Evolutionary conservation across 2,888 invertebrate genomes (phyloP).

Genomic region (Ctenicera cuprea): DNA sequence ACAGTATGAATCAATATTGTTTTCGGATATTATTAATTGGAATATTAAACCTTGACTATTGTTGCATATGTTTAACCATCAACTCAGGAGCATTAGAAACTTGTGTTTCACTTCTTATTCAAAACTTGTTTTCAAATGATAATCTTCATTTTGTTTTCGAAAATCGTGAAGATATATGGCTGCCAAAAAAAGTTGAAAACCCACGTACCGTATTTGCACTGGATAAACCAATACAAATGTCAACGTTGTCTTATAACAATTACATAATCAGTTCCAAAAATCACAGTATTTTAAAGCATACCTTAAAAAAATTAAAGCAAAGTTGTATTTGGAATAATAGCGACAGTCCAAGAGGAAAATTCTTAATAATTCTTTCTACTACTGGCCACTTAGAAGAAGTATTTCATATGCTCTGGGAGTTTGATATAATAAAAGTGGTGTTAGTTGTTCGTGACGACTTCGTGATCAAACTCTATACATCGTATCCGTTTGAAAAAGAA

Average conservation of each 20-base stretch:
- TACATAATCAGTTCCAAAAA: neutral
- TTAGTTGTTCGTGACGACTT: neutral
- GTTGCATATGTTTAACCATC: no score
- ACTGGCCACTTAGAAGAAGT: neutral
- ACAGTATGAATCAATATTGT: no score
- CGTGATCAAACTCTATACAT: neutral
- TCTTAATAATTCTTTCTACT: neutral
- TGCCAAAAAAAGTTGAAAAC: no score
- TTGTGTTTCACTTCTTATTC: no score
- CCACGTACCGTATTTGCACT: no score
- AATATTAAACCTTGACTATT: no score
- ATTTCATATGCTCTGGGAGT: neutral
- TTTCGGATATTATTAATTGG: no score
- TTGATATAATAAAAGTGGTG: neutral
- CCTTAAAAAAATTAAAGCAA: neutral
- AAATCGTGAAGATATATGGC: no score
- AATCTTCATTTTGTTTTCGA: no score
- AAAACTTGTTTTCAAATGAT: no score
- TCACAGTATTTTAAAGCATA: neutral
- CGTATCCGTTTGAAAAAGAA: neutral
- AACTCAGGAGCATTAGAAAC: no score
- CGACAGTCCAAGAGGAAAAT: conserved; percentile 3
- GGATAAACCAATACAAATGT: no score
- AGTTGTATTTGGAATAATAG: neutral
- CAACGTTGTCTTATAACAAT: neutral